phyloP scores from a whole-genome alignment of 2,113 vertebrate species.

The Diphyllodes magnificus region DNA sequence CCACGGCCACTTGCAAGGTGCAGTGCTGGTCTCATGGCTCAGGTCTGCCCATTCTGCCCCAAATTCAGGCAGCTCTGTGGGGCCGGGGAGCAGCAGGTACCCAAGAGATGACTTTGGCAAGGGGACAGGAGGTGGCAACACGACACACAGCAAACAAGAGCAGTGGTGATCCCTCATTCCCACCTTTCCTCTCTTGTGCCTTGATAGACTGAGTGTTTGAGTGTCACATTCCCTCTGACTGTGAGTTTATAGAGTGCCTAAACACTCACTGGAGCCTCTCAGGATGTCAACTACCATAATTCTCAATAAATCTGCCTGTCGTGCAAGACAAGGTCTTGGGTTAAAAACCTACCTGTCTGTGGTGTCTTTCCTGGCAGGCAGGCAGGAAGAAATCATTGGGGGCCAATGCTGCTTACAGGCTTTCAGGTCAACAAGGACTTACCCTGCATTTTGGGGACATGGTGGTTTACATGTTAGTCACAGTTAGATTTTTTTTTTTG shows the following conservation, averaged over 20 bases:
- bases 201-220: not conserved
- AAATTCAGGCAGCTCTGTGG: not conserved
- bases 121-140: not conserved
- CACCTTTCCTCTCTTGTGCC: not conserved
- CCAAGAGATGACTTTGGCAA: not conserved
- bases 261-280: not conserved
- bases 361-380: not conserved
- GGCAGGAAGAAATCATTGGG: not conserved
- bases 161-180: not conserved
- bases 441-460: fast-evolving
- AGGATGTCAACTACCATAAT: not conserved
- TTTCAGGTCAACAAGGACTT: not conserved
- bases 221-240: fast-evolving
- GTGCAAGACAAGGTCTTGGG: not conserved
- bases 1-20: not conserved
- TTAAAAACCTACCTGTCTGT: not conserved
- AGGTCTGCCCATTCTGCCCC: not conserved
- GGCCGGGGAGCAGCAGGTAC: not conserved
- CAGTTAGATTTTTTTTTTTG: not conserved
- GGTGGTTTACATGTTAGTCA: not conserved
- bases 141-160: not conserved
- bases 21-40: not conserved
- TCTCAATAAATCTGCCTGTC: not conserved
- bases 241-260: not conserved
- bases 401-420: not conserved